Evolutionary conservation across 2,888 invertebrate species (phyloP).

Genomic region (Acrobasis suavella): DNA sequence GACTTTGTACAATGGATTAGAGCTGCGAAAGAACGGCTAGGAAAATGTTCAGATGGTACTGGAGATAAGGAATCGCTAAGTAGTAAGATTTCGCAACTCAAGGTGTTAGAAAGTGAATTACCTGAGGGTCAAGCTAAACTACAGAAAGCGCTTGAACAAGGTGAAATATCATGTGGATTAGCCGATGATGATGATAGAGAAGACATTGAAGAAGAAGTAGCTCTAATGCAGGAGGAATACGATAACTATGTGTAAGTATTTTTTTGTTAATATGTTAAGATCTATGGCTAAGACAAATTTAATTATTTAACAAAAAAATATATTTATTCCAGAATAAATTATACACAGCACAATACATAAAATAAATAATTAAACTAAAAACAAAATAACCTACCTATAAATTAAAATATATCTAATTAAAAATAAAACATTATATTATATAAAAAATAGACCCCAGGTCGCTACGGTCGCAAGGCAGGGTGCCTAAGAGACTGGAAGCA

Average conservation of each 20-base stretch:
- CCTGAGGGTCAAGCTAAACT: conserved; percentile 92
- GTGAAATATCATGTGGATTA: conserved; percentile 91
- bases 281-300: neutral
- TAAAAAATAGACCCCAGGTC: no score
- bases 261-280: conserved; percentile 19
- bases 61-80: conserved; percentile 95
- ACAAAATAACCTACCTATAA: no score
- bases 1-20: conserved; percentile 97
- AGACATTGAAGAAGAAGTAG: conserved; percentile 96
- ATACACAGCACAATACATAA: no score
- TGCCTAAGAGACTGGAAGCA: no score
- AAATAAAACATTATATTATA: no score
- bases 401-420: no score
- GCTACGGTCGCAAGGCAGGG: no score
- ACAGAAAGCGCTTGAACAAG: conserved; percentile 91
- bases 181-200: conserved; percentile 94
- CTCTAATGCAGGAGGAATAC: conserved; percentile 94
- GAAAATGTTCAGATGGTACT: conserved; percentile 95
- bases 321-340: no score
- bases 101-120: conserved; percentile 91
- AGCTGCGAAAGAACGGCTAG: conserved; percentile 93
- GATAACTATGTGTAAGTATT: conserved; percentile 89
- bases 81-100: conserved; percentile 92
- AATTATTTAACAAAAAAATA: neutral
- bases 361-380: no score